Conservation (phyloP, 2,888 invertebrate species). For the Pheosia gnoma region DNA sequence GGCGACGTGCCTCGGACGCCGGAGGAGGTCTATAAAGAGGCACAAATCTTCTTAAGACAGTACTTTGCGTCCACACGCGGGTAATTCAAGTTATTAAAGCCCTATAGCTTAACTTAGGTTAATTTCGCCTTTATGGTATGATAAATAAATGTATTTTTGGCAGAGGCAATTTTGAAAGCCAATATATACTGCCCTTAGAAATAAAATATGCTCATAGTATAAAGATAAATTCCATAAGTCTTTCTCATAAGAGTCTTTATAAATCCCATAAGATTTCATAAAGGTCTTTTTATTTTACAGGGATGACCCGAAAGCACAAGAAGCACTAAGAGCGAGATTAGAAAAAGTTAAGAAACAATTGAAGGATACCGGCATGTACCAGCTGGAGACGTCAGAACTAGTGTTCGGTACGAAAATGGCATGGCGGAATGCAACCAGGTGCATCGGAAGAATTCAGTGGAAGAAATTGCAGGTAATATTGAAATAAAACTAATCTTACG, state of each 20-base stretch:
- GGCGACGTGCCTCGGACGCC: conserved; percentile 85
- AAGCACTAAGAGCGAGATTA: conserved; percentile 90
- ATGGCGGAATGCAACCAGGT: conserved; percentile 96
- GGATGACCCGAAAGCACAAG: conserved; percentile 91
- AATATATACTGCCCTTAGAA: too few species aligned
- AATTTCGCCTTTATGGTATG: too few species aligned
- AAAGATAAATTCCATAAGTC: too few species aligned
- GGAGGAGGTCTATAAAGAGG: conserved; percentile 90
- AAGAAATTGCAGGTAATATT: conserved; percentile 93
- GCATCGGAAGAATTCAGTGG: conserved; percentile 98
- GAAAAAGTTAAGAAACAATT: conserved; percentile 91
- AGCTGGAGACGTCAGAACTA: conserved; percentile 94
- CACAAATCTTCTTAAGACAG: conserved; percentile 94
- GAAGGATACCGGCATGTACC: conserved; percentile 90
- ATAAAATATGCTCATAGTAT: too few species aligned
- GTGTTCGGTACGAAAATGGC: conserved; percentile 97
- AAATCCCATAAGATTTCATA: too few species aligned
- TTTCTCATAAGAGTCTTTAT: not conserved
- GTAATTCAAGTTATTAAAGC: conserved; percentile 71
- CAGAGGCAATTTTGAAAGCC: too few species aligned
- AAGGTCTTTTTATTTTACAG: conserved; percentile 65
- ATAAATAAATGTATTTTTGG: too few species aligned
- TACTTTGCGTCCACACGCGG: conserved; percentile 95
- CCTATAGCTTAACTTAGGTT: too few species aligned
- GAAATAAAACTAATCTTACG: not conserved